Evolutionary conservation across 2,888 invertebrate species (phyloP), one percentile per base, ranked within the genome.

Genomic region (Erebia epiphron): DNA sequence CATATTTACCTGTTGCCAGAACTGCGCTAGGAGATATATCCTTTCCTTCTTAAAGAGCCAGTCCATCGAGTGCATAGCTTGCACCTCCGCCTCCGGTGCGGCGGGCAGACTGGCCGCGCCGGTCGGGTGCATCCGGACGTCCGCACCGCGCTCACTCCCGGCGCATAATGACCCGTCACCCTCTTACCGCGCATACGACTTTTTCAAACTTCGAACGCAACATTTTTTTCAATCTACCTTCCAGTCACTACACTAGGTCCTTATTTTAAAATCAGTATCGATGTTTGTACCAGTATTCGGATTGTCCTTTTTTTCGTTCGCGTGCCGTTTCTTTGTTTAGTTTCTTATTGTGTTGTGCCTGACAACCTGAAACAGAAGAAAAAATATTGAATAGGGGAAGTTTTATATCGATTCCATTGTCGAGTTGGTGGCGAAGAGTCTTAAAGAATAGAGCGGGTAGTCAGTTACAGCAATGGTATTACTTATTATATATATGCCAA

Each of bases 11-110:
- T 98, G 98, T 97, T 98, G 98, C 98, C 98, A 98, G 95, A 98
- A 98, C 94, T 98, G 98, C 89, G 97, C 97, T 89, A 98, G 95
- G 89, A 98, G 95, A 95, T 97, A 98, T 94, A 98, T 97, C 94
- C 97, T 95, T 94, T 98, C 98, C 95, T 98, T 98, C 95, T 98
- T 98, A 95, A 98, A 98, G 92, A 98, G 96, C 98, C 98, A 98
- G 95, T 98, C 98, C 98, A 98, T 97, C 90, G 97, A 97, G 95
- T 97, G 97, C 96, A 97, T 97, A 94, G 97, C 96, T 95, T 97
- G 97, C 94, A 97, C 96, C 95, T 98, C 97, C 96, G 97, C 97
- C 95, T 97, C 96, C 86, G 95, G 95, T 94, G 96, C 95, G 95
- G 95, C 95, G 95, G 96, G 95, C 95, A 96, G 95, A 90, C 94